A percentile compares a stretch with the other conserved stretches of the same genome.
Conservation (phyloP, 1,140 invertebrate genomes). For the Caenorhabditis inopinata region DNA sequence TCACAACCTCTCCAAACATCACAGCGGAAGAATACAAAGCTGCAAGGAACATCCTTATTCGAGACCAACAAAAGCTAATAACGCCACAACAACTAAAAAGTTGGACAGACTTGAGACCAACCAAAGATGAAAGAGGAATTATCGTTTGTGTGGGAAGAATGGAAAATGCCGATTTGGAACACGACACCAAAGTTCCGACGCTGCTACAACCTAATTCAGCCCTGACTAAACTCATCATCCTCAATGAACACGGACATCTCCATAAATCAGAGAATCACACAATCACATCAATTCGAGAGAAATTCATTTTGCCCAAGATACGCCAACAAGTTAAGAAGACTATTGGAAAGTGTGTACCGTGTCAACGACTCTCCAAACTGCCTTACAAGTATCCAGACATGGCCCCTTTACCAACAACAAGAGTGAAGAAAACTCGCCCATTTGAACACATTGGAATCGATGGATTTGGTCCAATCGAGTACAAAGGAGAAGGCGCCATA, state of each 20-base stretch:
- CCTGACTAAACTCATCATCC: not conserved
- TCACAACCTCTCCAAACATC: not conserved
- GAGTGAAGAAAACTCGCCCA: not conserved
- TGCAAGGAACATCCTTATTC: not conserved
- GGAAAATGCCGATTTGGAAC: too few species aligned
- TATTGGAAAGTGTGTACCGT: not conserved
- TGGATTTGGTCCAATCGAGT: slow-evolving; percentile 25
- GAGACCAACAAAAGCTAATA: too few species aligned
- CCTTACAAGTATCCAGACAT: slow-evolving; percentile 23
- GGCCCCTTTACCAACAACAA: not conserved
- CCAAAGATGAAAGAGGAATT: too few species aligned
- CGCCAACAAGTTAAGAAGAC: not conserved
- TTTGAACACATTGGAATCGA: slow-evolving; percentile 25
- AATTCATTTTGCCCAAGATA: not conserved
- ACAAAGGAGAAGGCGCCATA: not conserved
- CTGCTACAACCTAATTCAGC: not conserved
- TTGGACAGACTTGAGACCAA: too few species aligned
- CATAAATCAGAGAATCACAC: too few species aligned
- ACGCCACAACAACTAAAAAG: too few species aligned
- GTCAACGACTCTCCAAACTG: not conserved
- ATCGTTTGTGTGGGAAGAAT: too few species aligned
- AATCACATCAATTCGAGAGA: not conserved
- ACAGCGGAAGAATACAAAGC: not conserved
- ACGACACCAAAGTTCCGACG: not conserved
- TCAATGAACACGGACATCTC: not conserved